Conservation (phyloP, 2,888 invertebrate species). For the Microctonus hyperodae region DNA sequence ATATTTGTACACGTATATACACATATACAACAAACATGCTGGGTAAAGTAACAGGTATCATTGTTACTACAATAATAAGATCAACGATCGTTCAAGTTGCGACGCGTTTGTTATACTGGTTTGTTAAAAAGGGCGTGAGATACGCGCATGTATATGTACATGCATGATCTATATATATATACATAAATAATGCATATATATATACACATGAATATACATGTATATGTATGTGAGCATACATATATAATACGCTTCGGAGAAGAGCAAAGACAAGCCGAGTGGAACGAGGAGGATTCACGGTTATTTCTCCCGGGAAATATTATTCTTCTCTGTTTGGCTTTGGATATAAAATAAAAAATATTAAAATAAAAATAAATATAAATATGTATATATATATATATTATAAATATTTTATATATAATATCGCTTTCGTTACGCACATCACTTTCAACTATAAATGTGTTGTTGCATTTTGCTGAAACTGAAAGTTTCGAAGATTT, state of each 20-base stretch:
- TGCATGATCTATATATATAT: too few species aligned
- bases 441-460: constrained; percentile 2
- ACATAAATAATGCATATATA: constrained; percentile 4
- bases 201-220: constrained; percentile 2
- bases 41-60: not conserved
- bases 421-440: constrained; percentile 26
- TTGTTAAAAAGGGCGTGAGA: not conserved
- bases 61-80: constrained; percentile 3
- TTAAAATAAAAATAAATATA: not conserved
- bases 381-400: not conserved
- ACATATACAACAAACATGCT: not conserved
- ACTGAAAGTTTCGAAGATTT: not conserved
- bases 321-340: not conserved
- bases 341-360: not conserved
- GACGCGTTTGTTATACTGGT: not conserved
- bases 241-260: constrained; percentile 8
- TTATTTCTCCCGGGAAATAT: constrained; percentile 27
- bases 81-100: not conserved
- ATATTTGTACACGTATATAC: not conserved
- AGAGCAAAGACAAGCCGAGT: constrained; percentile 15
- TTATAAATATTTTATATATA: not conserved
- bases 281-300: constrained; percentile 29
- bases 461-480: constrained; percentile 13
- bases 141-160: not conserved
- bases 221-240: not conserved